Base-by-base conservation (phyloP, 2,888 invertebrate genomes). In the Hybos culiciformis region DNA sequence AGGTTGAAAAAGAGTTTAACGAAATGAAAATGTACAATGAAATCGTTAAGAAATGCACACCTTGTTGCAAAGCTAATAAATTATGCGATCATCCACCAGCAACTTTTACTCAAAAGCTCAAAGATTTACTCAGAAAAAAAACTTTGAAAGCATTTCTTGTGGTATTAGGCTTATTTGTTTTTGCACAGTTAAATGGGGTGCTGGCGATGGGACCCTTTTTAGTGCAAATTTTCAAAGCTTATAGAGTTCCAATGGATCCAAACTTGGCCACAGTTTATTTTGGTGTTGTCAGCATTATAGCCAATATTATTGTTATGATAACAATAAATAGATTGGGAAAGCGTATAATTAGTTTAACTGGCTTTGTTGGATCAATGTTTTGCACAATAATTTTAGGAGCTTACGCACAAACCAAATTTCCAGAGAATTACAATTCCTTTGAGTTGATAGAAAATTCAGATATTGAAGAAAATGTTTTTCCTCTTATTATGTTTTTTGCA, bases 91-190 rank as follows among this genome's bases (percentile, higher is more conserved):
- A 5, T 53, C 66, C 37, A 62, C 56, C 49, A 59, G 56, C 50
- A 53, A 46, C 56, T 62, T 34, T 53, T 0, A 41, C 38, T 6
- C 50, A 54, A 21, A 50, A 51, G 36, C 31, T 53, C 1, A 46
- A 46, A 11, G 64, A 72, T 9, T 57, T 74, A 17, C 58, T 70
- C 3, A 67, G 69, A 0, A 72, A 72, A 38, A 70, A 72, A 46
- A 73, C 73, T 0, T 54, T 71, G 4, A 65, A 70, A 40, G 74
- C 75, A 0, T 69, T 75, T 26, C 49, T 54, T 6, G 50, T 75
- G 9, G 71, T 74, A 3, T 63, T 72, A 54, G 66, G 68, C 0
- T 72, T 71, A 54, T 75, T 74, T 58, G 59, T 72, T 24, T 70
- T 73, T 45, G 61, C 70, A 32, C 69, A 70, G 4, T 67, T 71